phyloP scores from a whole-genome alignment of 2,888 invertebrate species.

The Panzeria rudis region DNA sequence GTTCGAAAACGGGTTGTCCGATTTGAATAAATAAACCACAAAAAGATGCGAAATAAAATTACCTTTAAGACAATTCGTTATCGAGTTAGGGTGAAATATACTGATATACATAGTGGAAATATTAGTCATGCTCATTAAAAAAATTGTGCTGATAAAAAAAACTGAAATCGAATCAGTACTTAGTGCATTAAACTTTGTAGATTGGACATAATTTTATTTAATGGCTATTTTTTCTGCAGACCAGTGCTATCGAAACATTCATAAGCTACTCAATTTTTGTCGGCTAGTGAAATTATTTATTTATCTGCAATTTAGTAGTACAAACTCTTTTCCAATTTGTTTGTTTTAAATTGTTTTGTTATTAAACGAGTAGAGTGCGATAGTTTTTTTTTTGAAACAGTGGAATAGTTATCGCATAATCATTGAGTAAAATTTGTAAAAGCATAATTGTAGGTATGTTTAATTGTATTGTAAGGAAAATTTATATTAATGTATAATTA shows the following conservation, averaged over 20 bases:
- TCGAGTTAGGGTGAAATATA: no score
- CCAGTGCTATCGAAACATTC: background rate
- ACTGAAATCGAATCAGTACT: no score
- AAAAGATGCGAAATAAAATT: no score
- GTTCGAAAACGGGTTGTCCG: no score
- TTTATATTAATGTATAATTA: conserved; percentile 9
- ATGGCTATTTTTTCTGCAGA: no score
- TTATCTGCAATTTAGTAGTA: conserved; percentile 24
- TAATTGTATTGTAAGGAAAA: conserved; percentile 16
- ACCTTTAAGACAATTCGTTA: no score
- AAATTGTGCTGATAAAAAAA: no score
- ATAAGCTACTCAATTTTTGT: background rate
- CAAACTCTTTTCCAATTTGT: conserved; percentile 11
- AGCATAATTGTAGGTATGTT: conserved; percentile 38
- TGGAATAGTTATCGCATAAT: conserved; percentile 2
- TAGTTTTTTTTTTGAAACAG: background rate
- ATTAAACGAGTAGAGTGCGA: conserved; percentile 36
- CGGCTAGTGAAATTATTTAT: conserved; percentile 33
- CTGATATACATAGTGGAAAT: no score
- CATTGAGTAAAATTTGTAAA: conserved; percentile 33
- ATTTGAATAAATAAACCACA: no score
- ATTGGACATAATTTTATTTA: no score
- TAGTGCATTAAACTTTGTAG: no score
- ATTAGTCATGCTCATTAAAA: no score
- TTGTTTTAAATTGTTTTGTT: conserved; percentile 28